Base-by-base conservation (phyloP, 2,888 invertebrate species). In the Drosophila birchii region DNA sequence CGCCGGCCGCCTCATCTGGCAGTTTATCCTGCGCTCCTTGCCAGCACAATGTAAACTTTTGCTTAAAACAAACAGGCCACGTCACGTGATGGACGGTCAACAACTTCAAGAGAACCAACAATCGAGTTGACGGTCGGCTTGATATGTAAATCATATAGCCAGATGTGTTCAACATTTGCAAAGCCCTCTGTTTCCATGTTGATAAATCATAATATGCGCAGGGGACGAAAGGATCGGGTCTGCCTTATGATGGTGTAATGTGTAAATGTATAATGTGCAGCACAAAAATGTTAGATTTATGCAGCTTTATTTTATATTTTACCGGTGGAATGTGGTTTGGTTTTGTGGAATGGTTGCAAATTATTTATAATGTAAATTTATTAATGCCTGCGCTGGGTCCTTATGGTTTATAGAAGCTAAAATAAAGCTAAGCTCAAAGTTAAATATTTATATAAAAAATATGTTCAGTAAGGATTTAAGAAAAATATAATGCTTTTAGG, bases 61-160 rank as follows among this genome's bases (percentile, higher is more conserved):
- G 79, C 74, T 82, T 76, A 75, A 81, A 85, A 78, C 86, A 85
- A 84, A 84, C 81, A 80, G 56, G 69, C 64, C 41, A 74, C 74
- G 70, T 75, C 81, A 70, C 54, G 74, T 83, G 82, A 85, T 76
- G 85, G 78, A 83, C 85, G 82, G 68, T 76, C 80, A 80, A 80
- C 80, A 84, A 83, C 78, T 82, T 75, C 73, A 63, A 61, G 64
- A 73, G 70, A 60, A 53, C 44, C 63, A 73, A 58, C 71, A 71
- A 36, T 43, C 38, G 51, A 54, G 66, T 45, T 75, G 75, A 76
- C 79, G 72, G 43, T 66, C 57, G 71, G 72, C 72, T 49, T 73
- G 64, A 66, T 75, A 82, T 83, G 85, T 84, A 85, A 83, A 83
- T 85, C 76, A 79, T 76, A 49, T 53, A 57, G 71, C 70, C 80